phyloP scores from a whole-genome alignment of 2,797 vertebrate species.

The Helostoma temminkii region DNA sequence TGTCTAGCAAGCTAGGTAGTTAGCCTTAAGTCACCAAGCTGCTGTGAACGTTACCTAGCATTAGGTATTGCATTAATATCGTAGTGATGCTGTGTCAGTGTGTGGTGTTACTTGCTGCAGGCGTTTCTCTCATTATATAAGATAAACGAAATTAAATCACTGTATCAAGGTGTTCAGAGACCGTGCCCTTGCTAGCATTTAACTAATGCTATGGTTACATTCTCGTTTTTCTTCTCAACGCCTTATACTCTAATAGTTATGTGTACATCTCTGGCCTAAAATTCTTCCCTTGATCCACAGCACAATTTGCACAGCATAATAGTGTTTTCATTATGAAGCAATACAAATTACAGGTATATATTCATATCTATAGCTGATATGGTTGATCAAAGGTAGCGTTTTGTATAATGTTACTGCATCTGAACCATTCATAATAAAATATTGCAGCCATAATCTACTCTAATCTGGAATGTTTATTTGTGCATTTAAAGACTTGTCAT shows the following conservation, averaged over 20 bases:
- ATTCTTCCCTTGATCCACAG: background rate
- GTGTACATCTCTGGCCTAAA: conserved; percentile 26
- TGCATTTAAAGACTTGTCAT: background rate
- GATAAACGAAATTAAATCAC: background rate
- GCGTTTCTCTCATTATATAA: background rate
- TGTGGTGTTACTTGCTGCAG: background rate
- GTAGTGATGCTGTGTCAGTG: conserved; percentile 42
- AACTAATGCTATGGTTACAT: conserved; percentile 31
- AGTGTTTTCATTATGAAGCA: background rate
- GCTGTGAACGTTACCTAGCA: conserved; percentile 24
- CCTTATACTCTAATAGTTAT: background rate
- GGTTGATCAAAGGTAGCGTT: no score
- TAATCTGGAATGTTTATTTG: background rate
- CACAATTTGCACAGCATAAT: background rate
- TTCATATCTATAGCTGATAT: no score
- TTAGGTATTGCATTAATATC: background rate
- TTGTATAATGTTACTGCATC: no score
- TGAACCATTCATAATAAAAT: no score
- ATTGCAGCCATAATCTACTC: background rate
- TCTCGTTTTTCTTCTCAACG: background rate
- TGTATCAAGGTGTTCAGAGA: conserved; percentile 7
- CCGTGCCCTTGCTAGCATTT: conserved; percentile 49
- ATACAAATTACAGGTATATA: no score
- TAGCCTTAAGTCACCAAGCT: conserved; percentile 54
- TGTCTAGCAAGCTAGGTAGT: conserved; percentile 30